Evolutionary conservation across 1,140 invertebrate genomes (phyloP).

Genomic region (Myzus persicae): DNA sequence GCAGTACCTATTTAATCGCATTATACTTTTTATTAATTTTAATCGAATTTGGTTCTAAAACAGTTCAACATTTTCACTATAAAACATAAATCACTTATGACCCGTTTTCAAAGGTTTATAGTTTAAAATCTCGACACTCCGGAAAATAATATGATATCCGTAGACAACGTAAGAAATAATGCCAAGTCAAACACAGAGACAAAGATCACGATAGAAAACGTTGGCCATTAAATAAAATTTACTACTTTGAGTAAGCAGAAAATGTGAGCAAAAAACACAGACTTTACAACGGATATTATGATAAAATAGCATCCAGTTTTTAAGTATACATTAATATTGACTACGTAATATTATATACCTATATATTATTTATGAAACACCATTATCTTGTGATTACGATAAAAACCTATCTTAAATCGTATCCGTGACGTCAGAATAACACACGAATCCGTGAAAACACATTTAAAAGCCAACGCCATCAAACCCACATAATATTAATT

Average conservation of each 20-base stretch:
- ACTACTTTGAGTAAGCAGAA: background rate
- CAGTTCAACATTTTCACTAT: background rate
- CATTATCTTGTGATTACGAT: background rate
- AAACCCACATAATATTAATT: background rate
- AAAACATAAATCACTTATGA: background rate
- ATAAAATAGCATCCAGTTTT: background rate
- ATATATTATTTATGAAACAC: background rate
- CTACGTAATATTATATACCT: background rate
- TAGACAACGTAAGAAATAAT: background rate
- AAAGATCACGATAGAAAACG: background rate
- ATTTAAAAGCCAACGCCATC: background rate
- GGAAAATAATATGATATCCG: background rate
- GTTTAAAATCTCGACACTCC: background rate
- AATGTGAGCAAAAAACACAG: background rate
- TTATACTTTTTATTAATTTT: background rate
- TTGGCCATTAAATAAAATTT: constrained; percentile 13
- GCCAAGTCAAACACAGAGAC: background rate
- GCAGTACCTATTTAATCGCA: too few species aligned
- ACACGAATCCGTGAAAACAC: background rate
- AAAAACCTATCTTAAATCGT: constrained; percentile 12
- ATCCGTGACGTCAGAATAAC: background rate
- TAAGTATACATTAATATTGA: background rate
- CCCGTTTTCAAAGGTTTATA: background rate
- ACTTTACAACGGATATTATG: background rate
- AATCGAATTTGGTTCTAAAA: background rate